Evolutionary conservation across 35 echinoderm and acorn worm genomes (phyloP), one percentile per base, ranked within the genome.

Genomic region (Diadema setosum): DNA sequence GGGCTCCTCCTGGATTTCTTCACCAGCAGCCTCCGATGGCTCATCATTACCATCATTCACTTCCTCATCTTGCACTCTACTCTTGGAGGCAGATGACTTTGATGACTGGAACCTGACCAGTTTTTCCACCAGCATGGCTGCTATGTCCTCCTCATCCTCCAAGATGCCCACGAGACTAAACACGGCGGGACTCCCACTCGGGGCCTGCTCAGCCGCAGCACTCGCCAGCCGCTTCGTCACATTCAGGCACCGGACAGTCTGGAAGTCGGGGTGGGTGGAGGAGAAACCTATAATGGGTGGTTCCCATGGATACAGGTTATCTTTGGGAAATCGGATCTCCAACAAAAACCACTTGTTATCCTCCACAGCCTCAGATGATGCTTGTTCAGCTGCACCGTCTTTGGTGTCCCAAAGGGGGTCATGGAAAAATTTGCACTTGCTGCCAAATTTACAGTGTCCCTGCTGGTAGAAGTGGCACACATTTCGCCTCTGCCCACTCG

Each of bases 271-370:
- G 58, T 81, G 81, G 11, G 84, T 70, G 1, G 84, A 57, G 20
- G 67, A 81, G 48, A 93, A 93, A 17, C 84, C 91, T 23, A 93
- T 57, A 2, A 93, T 42, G 20, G 91, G 91, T 12, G 91, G 74
- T 67, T 93, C 74, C 39, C 58, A 46, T 29, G 91, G 91, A 58
- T 93, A 93, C 32, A 70, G 0, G 36, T 93, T 93, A 5, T 45
- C 60, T 3, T 82, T 76, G 0, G 91, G 91, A 48, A 93, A 93
- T 39, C 91, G 37, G 2, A 93, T 52, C 64, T 93, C 91, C 24
- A 92, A 52, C 76, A 87, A 57, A 27, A 87, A 93, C 39, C 55
- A 63, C 73, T 93, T 86, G 2, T 17, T 44, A 44, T 78, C 73
- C 25, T 32, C 67, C 33, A 41, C 73, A 9, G 9, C 48, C 48